Evolutionary conservation across 2,797 vertebrate species (phyloP).

Genomic region (Myripristis jacobus): DNA sequence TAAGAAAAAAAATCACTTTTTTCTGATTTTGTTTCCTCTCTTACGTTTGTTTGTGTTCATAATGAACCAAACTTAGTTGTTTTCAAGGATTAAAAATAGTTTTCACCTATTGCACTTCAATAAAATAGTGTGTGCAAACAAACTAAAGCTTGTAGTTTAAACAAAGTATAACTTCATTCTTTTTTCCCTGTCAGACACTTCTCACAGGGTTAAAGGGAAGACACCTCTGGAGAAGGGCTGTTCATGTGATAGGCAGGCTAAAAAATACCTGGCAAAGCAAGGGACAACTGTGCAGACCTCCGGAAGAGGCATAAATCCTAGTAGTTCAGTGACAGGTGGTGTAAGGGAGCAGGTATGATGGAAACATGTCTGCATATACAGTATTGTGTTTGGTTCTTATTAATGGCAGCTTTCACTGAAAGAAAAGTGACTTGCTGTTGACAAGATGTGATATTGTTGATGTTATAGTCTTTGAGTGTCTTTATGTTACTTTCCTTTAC

Average conservation of each 20-base stretch:
- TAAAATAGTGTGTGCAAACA: neutral
- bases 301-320: conserved; percentile 16
- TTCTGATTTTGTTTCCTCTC: too few relatives aligned
- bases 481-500: conserved; percentile 12
- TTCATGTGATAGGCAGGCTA: conserved; percentile 70
- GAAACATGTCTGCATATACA: neutral
- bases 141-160: neutral
- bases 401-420: neutral
- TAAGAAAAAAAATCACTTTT: too few relatives aligned
- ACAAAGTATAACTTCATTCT: neutral
- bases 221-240: conserved; percentile 82
- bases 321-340: conserved; percentile 27
- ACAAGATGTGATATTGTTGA: neutral
- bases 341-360: conserved; percentile 60
- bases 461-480: conserved; percentile 5
- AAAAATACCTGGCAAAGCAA: conserved; percentile 42
- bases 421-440: neutral
- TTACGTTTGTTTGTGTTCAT: too few relatives aligned
- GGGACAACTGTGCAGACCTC: conserved; percentile 51
- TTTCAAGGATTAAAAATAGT: too few relatives aligned
- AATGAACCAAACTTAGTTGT: too few relatives aligned
- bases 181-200: conserved; percentile 65
- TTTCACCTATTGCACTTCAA: too few relatives aligned
- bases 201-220: conserved; percentile 79
- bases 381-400: neutral